Evolutionary conservation across 2,113 vertebrate genomes (phyloP).

Genomic region (Lycaon pictus): DNA sequence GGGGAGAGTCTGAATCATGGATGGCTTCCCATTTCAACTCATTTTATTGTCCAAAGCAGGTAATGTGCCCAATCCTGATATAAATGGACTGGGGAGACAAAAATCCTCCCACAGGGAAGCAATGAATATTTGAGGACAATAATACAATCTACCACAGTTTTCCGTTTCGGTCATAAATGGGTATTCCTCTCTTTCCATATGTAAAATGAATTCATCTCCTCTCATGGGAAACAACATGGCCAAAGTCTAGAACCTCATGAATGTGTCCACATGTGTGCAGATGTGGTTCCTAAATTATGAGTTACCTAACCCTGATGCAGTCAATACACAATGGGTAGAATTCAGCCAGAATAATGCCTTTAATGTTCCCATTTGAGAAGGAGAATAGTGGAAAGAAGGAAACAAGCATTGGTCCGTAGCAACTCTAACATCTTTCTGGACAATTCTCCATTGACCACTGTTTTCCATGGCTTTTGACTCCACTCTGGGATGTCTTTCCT

Average conservation of each 20-base stretch:
- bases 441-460: not conserved
- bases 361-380: not conserved
- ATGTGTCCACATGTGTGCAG: not conserved
- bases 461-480: not conserved
- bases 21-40: not conserved
- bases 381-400: not conserved
- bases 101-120: not conserved
- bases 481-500: not conserved
- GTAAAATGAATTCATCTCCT: not conserved
- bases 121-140: not conserved
- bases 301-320: not conserved
- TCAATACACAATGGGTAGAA: not conserved
- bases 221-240: not conserved
- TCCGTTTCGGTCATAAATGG: not conserved
- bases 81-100: not conserved
- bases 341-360: not conserved
- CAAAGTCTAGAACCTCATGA: not conserved
- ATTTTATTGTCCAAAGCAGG: not conserved
- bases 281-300: not conserved
- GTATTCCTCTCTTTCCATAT: not conserved
- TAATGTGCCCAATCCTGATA: not conserved
- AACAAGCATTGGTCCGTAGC: not conserved
- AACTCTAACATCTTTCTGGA: not conserved
- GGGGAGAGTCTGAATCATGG: not conserved
- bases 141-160: not conserved